Evolutionary conservation across 2,797 vertebrate species (phyloP).

Genomic region (Trachops cirrhosus): DNA sequence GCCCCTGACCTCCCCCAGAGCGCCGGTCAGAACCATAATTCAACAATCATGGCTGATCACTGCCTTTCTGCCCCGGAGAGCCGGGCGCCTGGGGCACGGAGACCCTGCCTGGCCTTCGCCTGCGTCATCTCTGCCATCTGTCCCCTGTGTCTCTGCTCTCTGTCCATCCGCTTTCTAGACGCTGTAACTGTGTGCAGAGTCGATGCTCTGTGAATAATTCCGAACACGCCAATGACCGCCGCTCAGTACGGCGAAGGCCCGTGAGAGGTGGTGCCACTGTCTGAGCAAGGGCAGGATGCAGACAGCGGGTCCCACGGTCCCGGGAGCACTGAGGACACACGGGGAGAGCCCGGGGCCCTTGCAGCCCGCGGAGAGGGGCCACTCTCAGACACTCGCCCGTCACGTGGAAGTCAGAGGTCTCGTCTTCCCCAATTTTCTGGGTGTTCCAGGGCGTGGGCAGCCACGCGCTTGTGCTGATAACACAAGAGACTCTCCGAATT

Average conservation of each 20-base stretch:
- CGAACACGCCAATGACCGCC: background rate
- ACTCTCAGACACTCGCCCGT: fast-evolving
- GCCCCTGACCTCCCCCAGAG: background rate
- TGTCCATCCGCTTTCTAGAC: background rate
- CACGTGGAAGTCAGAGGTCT: background rate
- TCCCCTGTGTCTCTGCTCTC: background rate
- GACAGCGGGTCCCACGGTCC: background rate
- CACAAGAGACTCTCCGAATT: background rate
- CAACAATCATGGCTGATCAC: background rate
- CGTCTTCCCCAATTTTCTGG: background rate
- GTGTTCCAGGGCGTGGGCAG: background rate
- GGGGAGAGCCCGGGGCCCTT: fast-evolving
- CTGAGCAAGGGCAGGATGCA: background rate
- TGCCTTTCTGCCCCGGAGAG: background rate
- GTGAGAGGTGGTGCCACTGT: background rate
- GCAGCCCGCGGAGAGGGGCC: fast-evolving
- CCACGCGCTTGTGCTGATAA: background rate
- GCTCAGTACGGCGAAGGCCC: background rate
- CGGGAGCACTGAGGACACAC: too few relatives aligned
- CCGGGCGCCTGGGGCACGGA: background rate
- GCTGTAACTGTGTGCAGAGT: background rate
- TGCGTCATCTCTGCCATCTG: background rate
- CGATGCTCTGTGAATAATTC: background rate
- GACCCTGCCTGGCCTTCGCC: background rate
- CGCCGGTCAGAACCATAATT: background rate